Evolutionary conservation across 2,113 vertebrate species (phyloP).

Genomic region (Rhadina sibilatrix): DNA sequence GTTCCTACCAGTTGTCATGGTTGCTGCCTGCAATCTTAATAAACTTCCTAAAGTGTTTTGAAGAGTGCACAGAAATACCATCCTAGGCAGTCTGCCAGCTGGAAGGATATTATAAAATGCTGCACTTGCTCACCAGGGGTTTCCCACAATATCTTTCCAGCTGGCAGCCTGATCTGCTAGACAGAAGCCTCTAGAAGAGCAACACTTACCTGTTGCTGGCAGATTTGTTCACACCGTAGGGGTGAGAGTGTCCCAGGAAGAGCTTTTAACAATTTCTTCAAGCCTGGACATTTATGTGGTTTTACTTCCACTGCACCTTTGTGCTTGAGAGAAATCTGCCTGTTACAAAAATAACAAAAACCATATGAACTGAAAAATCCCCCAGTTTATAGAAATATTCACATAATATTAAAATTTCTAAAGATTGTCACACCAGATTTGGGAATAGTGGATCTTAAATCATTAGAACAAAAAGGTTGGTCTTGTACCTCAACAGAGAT

Average conservation of each 20-base stretch:
- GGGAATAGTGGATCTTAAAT: not conserved
- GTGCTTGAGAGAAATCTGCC: not conserved
- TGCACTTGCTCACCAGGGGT: conserved; percentile 42
- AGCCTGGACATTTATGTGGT: not conserved
- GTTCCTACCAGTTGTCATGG: conserved; percentile 48
- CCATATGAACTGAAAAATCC: not conserved
- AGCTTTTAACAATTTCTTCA: conserved; percentile 1
- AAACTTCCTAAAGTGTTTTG: conserved; percentile 36
- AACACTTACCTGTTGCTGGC: conserved; percentile 21
- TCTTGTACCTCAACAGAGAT: not conserved
- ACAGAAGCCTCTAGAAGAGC: not conserved
- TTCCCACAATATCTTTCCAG: conserved; percentile 43
- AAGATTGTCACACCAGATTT: not conserved
- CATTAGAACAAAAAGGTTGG: not conserved
- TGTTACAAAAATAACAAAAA: not conserved
- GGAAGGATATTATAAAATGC: conserved; percentile 39
- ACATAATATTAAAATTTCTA: not conserved
- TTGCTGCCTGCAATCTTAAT: conserved; percentile 52
- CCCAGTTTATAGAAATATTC: not conserved
- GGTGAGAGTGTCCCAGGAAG: not conserved
- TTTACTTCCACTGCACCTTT: not conserved
- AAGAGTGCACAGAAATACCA: conserved; percentile 27
- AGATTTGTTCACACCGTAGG: not conserved
- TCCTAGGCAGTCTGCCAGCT: conserved; percentile 50
- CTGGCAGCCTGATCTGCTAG: conserved; percentile 35